Conservation (phyloP, 2,113 vertebrate genomes). For the Hylia prasina region DNA sequence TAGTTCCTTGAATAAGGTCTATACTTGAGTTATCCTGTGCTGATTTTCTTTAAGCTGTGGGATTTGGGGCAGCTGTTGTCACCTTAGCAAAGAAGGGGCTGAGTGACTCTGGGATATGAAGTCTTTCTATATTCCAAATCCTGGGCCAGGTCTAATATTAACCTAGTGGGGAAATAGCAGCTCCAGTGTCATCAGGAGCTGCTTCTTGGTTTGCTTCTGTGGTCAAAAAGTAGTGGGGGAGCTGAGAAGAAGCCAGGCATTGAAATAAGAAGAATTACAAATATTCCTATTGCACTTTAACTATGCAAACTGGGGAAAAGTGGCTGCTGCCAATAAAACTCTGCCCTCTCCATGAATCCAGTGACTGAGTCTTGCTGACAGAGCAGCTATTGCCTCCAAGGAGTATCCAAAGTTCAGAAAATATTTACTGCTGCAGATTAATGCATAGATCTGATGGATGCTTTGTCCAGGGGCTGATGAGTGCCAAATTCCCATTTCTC, state of each 20-base stretch:
- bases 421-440: constrained; percentile 31
- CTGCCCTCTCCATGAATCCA: constrained; percentile 4
- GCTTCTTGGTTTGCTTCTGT: neutral
- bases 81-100: neutral
- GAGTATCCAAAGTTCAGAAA: constrained; percentile 29
- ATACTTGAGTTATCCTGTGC: neutral
- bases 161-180: neutral
- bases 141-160: constrained; percentile 15
- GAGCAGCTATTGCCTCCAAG: constrained; percentile 1
- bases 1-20: neutral
- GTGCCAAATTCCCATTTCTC: constrained; percentile 45
- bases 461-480: neutral
- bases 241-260: neutral
- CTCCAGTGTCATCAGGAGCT: neutral
- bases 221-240: neutral
- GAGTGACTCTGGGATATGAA: neutral
- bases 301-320: neutral
- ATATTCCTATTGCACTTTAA: neutral
- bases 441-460: neutral
- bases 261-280: neutral
- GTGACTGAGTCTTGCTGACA: constrained; percentile 24
- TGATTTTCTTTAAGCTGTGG: constrained; percentile 26
- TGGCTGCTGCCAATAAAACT: neutral
- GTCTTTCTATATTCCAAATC: neutral
- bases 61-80: neutral